Percentiles rank a stretch among this genome's conserved stretches.
Evolutionary conservation across 2,888 invertebrate species (phyloP).

Genomic region (Acrocera orbiculus): DNA sequence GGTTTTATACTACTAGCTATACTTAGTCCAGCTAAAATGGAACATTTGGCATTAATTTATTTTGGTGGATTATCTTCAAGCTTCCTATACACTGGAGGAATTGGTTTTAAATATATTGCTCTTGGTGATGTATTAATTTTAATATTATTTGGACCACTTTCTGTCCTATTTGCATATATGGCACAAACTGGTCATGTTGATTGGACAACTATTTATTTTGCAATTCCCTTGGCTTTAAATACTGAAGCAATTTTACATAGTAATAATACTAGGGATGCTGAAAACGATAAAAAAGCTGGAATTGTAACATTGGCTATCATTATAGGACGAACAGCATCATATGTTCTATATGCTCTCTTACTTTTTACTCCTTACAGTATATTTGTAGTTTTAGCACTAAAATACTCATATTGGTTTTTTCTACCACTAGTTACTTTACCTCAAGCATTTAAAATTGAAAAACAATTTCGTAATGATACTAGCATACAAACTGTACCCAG

Average conservation of each 20-base stretch:
- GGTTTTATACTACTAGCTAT: constrained; percentile 60
- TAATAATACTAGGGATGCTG: constrained; percentile 85
- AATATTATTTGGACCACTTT: constrained; percentile 85
- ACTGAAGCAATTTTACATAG: constrained; percentile 91
- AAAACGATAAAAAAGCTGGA: constrained; percentile 72
- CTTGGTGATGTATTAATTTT: constrained; percentile 83
- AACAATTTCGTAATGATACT: constrained; percentile 62
- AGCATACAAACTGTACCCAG: constrained; percentile 69
- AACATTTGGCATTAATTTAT: constrained; percentile 83
- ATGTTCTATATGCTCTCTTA: constrained; percentile 74
- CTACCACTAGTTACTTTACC: constrained; percentile 75
- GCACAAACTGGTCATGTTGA: constrained; percentile 84
- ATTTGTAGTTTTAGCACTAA: constrained; percentile 68
- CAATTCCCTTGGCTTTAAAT: constrained; percentile 81
- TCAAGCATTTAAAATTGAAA: constrained; percentile 77
- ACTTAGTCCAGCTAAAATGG: constrained; percentile 82
- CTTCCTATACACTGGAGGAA: constrained; percentile 91
- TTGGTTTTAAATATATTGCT: constrained; percentile 89
- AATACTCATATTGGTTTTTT: constrained; percentile 76
- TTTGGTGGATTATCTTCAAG: constrained; percentile 91
- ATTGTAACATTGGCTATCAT: constrained; percentile 91
- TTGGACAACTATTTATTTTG: constrained; percentile 81
- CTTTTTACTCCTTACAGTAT: constrained; percentile 81
- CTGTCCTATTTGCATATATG: constrained; percentile 84
- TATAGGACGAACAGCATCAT: constrained; percentile 78